phyloP scores from a whole-genome alignment of 2,113 vertebrate species.

The Daphoenositta chrysoptera region DNA sequence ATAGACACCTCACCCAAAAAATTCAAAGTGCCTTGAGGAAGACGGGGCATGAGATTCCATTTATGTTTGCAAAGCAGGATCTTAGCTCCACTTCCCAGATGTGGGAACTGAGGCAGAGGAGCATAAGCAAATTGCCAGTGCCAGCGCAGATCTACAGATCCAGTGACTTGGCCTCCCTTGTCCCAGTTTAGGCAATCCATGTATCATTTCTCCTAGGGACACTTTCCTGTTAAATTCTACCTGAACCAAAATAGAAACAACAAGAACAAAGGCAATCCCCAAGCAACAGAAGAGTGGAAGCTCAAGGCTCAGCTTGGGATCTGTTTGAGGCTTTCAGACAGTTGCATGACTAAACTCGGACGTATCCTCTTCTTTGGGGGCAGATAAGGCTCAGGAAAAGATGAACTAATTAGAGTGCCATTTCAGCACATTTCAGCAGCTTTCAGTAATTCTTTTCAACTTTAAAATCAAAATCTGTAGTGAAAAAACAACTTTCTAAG shows the following conservation, averaged over 20 bases:
- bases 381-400: background rate
- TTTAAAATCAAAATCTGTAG: conserved; percentile 7
- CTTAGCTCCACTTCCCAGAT: background rate
- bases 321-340: background rate
- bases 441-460: background rate
- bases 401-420: background rate
- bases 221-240: background rate
- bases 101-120: background rate
- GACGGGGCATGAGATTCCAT: background rate
- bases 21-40: background rate
- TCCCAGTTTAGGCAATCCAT: background rate
- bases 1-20: background rate
- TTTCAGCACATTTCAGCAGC: conserved; percentile 18
- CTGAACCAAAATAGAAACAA: background rate
- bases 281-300: background rate
- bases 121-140: background rate
- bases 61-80: background rate
- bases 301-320: background rate
- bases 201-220: background rate
- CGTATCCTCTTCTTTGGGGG: background rate
- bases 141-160: background rate
- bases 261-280: background rate
- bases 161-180: background rate
- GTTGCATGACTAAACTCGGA: background rate
- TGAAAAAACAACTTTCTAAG: background rate